phyloP scores from a whole-genome alignment of 1,140 invertebrate genomes.

The Leptoteleia sp. region DNA sequence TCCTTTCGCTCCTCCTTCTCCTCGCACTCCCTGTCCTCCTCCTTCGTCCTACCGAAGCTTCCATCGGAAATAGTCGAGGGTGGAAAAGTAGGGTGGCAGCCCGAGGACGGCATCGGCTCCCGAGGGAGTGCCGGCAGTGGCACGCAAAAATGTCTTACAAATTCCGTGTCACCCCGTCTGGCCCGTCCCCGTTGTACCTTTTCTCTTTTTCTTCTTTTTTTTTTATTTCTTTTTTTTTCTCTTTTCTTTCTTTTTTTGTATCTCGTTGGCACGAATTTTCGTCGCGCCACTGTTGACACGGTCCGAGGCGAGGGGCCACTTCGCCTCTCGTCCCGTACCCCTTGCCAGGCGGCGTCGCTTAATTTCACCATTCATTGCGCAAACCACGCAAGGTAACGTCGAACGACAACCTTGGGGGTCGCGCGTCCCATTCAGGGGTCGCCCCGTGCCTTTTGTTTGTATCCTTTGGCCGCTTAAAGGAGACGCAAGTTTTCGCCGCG shows the following conservation, averaged over 20 bases:
- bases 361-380: too few relatives aligned
- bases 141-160: slow-evolving; percentile 62
- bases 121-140: slow-evolving; percentile 54
- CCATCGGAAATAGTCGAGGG: slow-evolving; percentile 61
- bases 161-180: slow-evolving; percentile 41
- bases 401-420: too few relatives aligned
- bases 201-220: too few relatives aligned
- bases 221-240: too few relatives aligned
- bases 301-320: neutral
- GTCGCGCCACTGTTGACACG: slow-evolving; percentile 8
- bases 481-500: too few relatives aligned
- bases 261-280: slow-evolving; percentile 20
- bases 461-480: too few relatives aligned
- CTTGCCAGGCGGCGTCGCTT: too few relatives aligned
- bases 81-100: slow-evolving; percentile 48
- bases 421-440: too few relatives aligned
- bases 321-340: too few relatives aligned
- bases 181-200: neutral
- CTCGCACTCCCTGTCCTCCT: slow-evolving; percentile 27
- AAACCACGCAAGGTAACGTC: too few relatives aligned
- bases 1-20: slow-evolving; percentile 20
- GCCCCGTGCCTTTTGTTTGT: too few relatives aligned
- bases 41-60: slow-evolving; percentile 61
- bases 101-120: slow-evolving; percentile 38
- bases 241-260: neutral